phyloP scores from a whole-genome alignment of 2,797 vertebrate genomes.

The Lagorchestes hirsutus region DNA sequence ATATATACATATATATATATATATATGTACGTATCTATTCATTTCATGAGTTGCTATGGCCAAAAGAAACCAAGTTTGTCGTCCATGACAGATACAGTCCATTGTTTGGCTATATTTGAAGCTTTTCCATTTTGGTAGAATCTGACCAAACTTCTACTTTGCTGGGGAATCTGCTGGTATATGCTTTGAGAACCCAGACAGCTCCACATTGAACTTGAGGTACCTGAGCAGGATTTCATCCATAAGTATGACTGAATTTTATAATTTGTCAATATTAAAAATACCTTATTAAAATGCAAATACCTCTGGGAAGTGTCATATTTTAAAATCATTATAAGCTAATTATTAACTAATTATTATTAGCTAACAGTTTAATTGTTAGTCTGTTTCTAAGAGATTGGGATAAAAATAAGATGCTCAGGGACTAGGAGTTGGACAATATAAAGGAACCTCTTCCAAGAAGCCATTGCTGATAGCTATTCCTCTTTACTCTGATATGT shows the following conservation, averaged over 20 bases:
- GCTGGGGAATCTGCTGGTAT: background rate
- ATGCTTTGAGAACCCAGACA: background rate
- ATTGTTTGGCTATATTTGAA: background rate
- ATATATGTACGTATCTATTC: too few relatives aligned
- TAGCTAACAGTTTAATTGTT: too few relatives aligned
- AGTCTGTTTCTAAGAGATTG: too few relatives aligned
- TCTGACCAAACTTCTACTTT: background rate
- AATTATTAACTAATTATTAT: too few relatives aligned
- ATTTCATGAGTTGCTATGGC: background rate
- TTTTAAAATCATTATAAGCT: background rate
- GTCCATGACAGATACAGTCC: background rate
- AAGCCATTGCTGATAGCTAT: background rate
- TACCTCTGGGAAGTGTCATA: background rate
- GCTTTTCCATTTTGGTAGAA: background rate
- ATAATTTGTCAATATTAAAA: background rate
- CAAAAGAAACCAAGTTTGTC: background rate
- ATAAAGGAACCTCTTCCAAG: background rate
- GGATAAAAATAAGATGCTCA: too few relatives aligned
- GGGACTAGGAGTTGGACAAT: too few relatives aligned
- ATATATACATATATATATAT: too few relatives aligned
- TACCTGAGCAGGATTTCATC: background rate
- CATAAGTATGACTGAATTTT: background rate
- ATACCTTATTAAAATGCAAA: background rate
- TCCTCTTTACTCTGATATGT: background rate
- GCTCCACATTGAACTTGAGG: background rate